Base-by-base conservation (phyloP, 2,113 vertebrate species). In the Cavia aperea region DNA sequence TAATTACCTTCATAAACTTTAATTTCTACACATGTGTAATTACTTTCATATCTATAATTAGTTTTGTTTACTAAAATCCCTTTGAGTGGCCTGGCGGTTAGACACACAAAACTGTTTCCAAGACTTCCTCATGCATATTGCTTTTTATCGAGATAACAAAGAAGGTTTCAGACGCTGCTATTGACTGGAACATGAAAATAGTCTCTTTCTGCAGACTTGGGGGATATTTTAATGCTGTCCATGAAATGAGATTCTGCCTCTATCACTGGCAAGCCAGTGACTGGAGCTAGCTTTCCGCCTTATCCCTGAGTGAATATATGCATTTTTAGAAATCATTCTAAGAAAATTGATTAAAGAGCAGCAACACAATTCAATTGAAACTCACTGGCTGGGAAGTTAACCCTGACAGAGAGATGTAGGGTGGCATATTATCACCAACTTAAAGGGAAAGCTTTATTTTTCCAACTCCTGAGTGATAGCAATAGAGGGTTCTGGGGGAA, bases 291-390 rank as follows among this genome's bases (percentile, higher is more conserved):
- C 68, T 91, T 89, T 63, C 43, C 6, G 79, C 63, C 68, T 86
- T 93, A 81, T 93, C 51, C 85, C 23, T 86, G 87, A 93, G 58
- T 88, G 86, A 89, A 83, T 94, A 83, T 83, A 83, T 90, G 68
- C 88, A 94, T 82, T 94, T 95, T 94, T 70, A 88, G 90, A 93
- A 96, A 77, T 73, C 63, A 93, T 77, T 94, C 72, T 86, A 92
- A 92, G 90, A 82, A 95, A 94, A 91, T 78, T 84, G 91, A 94
- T 94, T 90, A 92, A 96, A 93, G 72, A 92, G 72, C 33, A 93
- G 85, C 51, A 85, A 85, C 51, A 82, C 49, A 91, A 89, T 85
- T 73, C 91, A 92, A 70, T 18, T 91, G 91, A 89, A 95, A 95
- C n/a, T 89, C 81, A 93, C 60, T 84, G 89, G 70, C 33, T 46